A percentile compares a stretch with the other conserved stretches of the same genome.
Conservation (phyloP, 2,113 vertebrate genomes). For the Lophotis ruficrista region DNA sequence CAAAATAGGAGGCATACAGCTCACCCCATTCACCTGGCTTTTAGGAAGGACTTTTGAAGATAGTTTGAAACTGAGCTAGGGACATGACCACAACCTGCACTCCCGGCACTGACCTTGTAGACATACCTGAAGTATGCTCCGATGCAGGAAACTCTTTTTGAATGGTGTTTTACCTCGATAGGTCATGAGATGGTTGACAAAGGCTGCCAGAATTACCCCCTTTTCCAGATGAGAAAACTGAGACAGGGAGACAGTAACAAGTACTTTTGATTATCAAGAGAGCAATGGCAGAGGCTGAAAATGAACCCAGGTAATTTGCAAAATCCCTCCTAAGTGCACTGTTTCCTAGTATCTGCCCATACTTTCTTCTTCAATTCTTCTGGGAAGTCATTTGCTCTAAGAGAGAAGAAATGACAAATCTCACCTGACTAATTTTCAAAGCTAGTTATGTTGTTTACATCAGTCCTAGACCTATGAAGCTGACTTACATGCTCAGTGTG, state of each 20-base stretch:
- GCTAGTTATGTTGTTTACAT: background rate
- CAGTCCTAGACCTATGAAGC: background rate
- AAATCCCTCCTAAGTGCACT: background rate
- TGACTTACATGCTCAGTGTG: background rate
- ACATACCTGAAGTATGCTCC: background rate
- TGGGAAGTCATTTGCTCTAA: background rate
- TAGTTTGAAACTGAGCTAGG: background rate
- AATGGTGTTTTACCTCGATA: background rate
- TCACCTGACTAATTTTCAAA: background rate
- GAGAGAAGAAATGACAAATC: background rate
- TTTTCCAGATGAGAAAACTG: background rate
- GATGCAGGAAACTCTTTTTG: background rate
- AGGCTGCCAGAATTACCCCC: background rate
- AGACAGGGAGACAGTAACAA: background rate
- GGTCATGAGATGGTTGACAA: background rate
- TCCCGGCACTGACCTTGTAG: background rate
- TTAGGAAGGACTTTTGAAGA: background rate
- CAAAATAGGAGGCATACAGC: background rate
- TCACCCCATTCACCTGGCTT: background rate
- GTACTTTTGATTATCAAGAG: background rate
- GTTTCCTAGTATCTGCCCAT: background rate
- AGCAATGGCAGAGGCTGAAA: background rate
- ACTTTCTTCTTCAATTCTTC: background rate
- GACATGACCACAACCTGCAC: background rate
- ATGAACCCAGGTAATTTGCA: background rate